Base-by-base conservation (phyloP, 2,113 vertebrate species). In the Oophaga pumilio region DNA sequence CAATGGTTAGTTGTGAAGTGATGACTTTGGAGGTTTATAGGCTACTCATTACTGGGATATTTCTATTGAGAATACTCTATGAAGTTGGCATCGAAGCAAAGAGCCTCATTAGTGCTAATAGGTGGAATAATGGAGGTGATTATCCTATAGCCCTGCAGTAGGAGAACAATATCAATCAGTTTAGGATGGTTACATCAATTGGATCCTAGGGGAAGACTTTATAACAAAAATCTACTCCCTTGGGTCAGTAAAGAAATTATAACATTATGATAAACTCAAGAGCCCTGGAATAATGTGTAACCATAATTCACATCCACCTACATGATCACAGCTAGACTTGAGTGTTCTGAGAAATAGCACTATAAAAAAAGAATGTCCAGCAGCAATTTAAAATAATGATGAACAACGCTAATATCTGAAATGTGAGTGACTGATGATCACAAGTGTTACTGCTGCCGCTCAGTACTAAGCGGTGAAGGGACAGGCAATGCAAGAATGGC, bases 221-320 rank as follows among this genome's bases (percentile, higher is more conserved):
- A 76, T 50, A 49, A 56, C 69, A 62, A 76, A 57, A 33, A 56
- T 62, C 11, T 50, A 24, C 26, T 85, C 71, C 33, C 18, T 57
- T 49, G 84, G 84, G 73, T 43, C 73, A 50, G 71, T 24, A 24
- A 33, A 60, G 28, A 62, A 85, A 49, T 62, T 85, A 28, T 50
- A 62, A 76, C 84, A 76, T 73, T 76, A 85, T 74, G 56, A 85
- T 71, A 76, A 60, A 50, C 69, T 76, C 26, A 85, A 76, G 84
- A 26, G 57, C 59, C 84, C 57, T 76, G n/a, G 73, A 85, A 85
- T 85, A 85, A 74, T 85, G 73, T 66, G 28, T 26, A 64, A 22
- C n/a, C 22, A 66, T 50, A 85, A 52, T 50, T 85, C 57, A 64
- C 69, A 85, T 52, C 22, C 50, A 62, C 71, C 56, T 60, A 33